Evolutionary conservation across 2,888 invertebrate genomes (phyloP), one percentile per base, ranked within the genome.

Genomic region (Drosophila niveifrons): DNA sequence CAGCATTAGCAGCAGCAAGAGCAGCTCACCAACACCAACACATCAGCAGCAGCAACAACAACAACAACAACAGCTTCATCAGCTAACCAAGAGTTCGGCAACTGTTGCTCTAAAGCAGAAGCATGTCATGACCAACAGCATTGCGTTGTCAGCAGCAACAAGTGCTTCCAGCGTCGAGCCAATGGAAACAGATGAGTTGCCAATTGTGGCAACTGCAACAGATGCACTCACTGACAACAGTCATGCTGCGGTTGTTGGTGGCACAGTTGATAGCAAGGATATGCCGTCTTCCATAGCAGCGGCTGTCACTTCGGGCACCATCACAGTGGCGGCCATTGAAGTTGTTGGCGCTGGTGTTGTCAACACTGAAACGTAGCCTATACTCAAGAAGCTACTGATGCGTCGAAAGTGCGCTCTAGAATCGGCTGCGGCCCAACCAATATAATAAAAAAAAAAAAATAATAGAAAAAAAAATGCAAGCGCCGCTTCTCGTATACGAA

Each of bases 301-400:
- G 44, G 65, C 68, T 43, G 75, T 74, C 51, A 66, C 76, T 41
- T 62, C 72, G 47, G 73, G 78, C 28, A 73, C 73, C 44, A 78
- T 80, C 17, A 66, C 80, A 2, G 80, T 86, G 36, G 80, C 81
- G 17, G 82, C 78, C 65, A 83, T 86, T 84, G 90, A 85, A 80
- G 76, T 81, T 78, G 80, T 85, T 51, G 77, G 77, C 53, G 75
- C 75, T 66, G 82, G 82, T 43, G 71, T 80, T 70, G 75, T 89
- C 58, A 90, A 80, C 86, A 91, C 91, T 70, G 92, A 92, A 75
- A 93, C 92, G 93, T 92, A 92, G 92, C 92, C 92, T 92, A 92
- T 92, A 92, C 92, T 92, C 70, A 92, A 92, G 88, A 91, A 91
- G 86, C 90, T 92, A 79, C 88, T 92, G 69, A 91, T 92, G 92